These are phyloP conservation scores for Spinibarbus caldwelli DNA, from an alignment of 2,797 vertebrate species.

Conservation along the genomic window DNA sequence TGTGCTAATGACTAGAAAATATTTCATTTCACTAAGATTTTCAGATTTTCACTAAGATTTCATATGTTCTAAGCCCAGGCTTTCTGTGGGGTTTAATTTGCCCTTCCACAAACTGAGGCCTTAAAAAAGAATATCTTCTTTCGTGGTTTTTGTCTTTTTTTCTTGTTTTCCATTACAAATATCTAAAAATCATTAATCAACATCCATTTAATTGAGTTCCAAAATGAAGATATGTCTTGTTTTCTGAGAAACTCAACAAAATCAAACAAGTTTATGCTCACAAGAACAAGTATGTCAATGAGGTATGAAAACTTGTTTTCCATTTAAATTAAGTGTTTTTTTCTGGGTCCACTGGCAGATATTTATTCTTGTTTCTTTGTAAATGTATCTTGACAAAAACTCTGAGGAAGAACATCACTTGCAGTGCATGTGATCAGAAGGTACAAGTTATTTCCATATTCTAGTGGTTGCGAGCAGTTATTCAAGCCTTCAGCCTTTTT, in stretches of 20 bases:
- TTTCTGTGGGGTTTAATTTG: neutral
- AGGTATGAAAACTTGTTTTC: accelerated
- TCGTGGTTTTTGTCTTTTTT: neutral
- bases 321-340: neutral
- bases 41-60: neutral
- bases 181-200: neutral
- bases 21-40: too few relatives aligned
- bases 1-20: neutral
- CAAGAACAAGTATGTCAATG: too few relatives aligned
- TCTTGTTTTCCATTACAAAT: neutral
- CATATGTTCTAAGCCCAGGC: neutral
- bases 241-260: neutral
- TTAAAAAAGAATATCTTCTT: neutral
- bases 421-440: neutral
- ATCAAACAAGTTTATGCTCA: neutral
- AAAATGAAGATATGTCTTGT: neutral
- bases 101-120: neutral
- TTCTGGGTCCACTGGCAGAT: neutral
- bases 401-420: neutral
- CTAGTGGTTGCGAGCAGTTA: neutral
- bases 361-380: neutral
- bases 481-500: neutral
- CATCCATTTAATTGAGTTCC: neutral
- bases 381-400: too few relatives aligned
- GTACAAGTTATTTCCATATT: neutral